These are phyloP conservation scores for Phoenicopterus ruber DNA, from an alignment of 2,113 vertebrate species.

Conservation along the genomic window DNA sequence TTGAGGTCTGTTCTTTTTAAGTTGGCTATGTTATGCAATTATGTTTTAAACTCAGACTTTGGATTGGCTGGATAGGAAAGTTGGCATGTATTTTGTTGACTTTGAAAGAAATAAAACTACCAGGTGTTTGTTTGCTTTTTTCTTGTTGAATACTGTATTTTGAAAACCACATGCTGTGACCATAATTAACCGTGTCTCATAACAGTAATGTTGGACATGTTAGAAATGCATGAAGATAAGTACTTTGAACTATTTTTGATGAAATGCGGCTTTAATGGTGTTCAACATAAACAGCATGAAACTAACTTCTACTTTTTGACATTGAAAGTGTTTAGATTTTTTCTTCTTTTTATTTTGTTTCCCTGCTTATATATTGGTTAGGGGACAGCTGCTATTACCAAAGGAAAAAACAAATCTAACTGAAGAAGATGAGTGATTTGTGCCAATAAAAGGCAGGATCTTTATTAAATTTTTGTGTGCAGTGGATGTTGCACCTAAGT, in stretches of 20 bases:
- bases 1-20: neutral
- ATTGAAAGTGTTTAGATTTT: neutral
- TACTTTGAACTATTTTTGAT: conserved; percentile 28
- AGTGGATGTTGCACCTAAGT: neutral
- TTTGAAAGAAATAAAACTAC: conserved; percentile 23
- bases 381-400: neutral
- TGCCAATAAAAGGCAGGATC: neutral
- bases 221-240: conserved; percentile 21
- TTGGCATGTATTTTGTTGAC: conserved; percentile 29
- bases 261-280: neutral
- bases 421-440: neutral
- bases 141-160: neutral
- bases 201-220: conserved; percentile 15
- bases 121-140: conserved; percentile 34
- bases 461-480: neutral
- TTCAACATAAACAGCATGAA: neutral
- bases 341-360: neutral
- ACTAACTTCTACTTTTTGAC: neutral
- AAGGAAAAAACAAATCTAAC: neutral
- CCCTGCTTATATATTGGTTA: neutral
- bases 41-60: neutral
- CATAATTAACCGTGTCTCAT: conserved; percentile 23
- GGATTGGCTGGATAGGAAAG: neutral
- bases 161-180: conserved; percentile 25
- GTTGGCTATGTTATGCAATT: neutral